phyloP scores from a whole-genome alignment of 2,797 vertebrate species.

The Thamnophis elegans region DNA sequence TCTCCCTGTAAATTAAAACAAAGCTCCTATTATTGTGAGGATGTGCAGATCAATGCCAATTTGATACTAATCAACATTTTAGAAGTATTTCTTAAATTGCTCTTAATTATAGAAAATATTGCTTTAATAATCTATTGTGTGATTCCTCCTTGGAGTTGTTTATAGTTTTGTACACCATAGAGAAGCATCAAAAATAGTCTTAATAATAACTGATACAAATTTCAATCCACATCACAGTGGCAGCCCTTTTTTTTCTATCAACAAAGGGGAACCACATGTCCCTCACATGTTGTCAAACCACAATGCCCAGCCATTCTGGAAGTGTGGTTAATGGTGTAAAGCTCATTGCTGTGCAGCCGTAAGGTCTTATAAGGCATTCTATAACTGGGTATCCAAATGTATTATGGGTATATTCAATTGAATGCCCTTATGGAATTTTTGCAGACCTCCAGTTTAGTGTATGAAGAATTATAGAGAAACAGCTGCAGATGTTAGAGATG shows the following conservation, averaged over 20 bases:
- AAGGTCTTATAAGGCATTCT: background rate
- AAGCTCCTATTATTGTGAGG: background rate
- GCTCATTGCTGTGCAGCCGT: background rate
- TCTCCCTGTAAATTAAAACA: background rate
- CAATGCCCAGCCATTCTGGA: background rate
- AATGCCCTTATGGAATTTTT: background rate
- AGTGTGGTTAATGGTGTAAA: background rate
- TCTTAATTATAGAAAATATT: background rate
- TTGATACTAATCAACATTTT: background rate
- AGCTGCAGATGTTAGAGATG: background rate
- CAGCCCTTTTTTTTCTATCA: background rate
- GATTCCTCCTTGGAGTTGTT: background rate
- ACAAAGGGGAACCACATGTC: background rate
- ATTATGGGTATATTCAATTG: background rate
- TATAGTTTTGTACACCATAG: background rate
- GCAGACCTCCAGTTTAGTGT: background rate
- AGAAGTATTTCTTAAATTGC: background rate
- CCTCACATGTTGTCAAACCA: background rate
- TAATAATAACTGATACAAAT: background rate
- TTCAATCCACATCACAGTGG: background rate
- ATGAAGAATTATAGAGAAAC: background rate
- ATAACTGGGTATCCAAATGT: background rate
- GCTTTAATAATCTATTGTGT: background rate
- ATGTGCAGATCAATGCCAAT: background rate
- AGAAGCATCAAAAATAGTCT: background rate